Evolutionary conservation across 2,888 invertebrate species (phyloP), one percentile per base, ranked within the genome.

Genomic region (Teleiodes luculella): DNA sequence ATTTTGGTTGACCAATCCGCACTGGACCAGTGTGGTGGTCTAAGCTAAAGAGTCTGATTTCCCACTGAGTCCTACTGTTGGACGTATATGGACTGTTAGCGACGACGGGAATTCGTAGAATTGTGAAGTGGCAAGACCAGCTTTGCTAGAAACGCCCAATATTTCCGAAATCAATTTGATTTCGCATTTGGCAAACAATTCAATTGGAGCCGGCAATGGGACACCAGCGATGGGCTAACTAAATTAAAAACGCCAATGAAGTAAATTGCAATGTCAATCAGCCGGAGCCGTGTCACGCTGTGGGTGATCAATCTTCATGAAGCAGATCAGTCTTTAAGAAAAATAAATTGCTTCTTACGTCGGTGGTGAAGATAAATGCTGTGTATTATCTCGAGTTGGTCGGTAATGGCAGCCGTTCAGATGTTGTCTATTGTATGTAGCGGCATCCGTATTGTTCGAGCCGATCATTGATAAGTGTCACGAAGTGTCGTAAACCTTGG

Each of bases 221-320:
- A 75, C 72, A 72, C 73, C 58, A 46, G 66, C 62, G 64, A 69
- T 71, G 72, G 74, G 74, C 70, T 81, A 79, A 84, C 70, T 81
- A 79, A 84, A 84, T 86, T 86, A 85, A 83, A 84, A 82, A 83
- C 73, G 78, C 77, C 81, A 76, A 82, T 80, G 79, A 71, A 81
- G 80, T 81, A 85, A 83, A 86, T 86, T 83, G 84, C 83, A 68
- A 78, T 78, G 86, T 86, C 86, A 86, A 85, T 86, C 86, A 83
- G 76, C 64, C 58, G 53, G 56, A 54, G 78, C 74, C 64, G 70
- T 73, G 82, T 83, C 83, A 82, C 74, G 61, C 58, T 43, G 43
- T 51, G 60, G 64, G 73, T 73, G 67, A 86, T 86, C 85, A 83
- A 86, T 86, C 86, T 86, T 83, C 84, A 80, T 82, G 77, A 80